Base-by-base conservation (phyloP, 2,797 vertebrate species). In the Acanthis flammea region DNA sequence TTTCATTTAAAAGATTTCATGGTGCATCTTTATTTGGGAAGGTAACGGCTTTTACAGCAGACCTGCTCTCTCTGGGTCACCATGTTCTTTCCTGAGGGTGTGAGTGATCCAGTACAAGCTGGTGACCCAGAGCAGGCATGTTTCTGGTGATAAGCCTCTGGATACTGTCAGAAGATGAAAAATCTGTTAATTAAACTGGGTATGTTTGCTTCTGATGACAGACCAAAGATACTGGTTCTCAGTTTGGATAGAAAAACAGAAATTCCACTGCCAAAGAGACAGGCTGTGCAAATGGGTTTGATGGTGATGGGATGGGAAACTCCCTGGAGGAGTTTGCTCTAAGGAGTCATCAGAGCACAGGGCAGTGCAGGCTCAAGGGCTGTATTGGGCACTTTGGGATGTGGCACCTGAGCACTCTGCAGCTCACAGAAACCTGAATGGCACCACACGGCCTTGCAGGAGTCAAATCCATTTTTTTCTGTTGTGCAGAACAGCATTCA, bases 371-470 rank as follows among this genome's bases (percentile, higher is more conserved):
- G 44, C 80, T 33, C 12, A 22, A 4, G 3, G 2, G 33, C 66
- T 44, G 65, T 51, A 41, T 33, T 16, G 4, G 7, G 33, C 23
- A 3, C 30, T 21, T 13, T 10, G 19, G 51, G 27, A 27, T 42
- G 53, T 45, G 84, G 19, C 84, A 19, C 22, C 41, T 0, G 8
- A 13, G 50, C 6, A 27, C 35, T 73, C 42, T 9, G 50, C 45
- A 60, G 48, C 44, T 84, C 1, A 0, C 1, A 7, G 44, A 42
- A 74, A 18, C 48, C 22, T 51, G 19, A 39, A 10, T 0, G 0
- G 39, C 33, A 15, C 63, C 45, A 16, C 27, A 6, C 0, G 0
- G 31, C 33, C 58, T 68, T 75, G 60, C 19, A 77, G 85, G 37
- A 57, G 45, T 74, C 28, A 72, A 63, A 44, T 25, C 19, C 17